Percentiles rank a stretch among this genome's conserved stretches.
Evolutionary conservation across 2,797 vertebrate species (phyloP).

Genomic region (Melanotaenia trifasciata): DNA sequence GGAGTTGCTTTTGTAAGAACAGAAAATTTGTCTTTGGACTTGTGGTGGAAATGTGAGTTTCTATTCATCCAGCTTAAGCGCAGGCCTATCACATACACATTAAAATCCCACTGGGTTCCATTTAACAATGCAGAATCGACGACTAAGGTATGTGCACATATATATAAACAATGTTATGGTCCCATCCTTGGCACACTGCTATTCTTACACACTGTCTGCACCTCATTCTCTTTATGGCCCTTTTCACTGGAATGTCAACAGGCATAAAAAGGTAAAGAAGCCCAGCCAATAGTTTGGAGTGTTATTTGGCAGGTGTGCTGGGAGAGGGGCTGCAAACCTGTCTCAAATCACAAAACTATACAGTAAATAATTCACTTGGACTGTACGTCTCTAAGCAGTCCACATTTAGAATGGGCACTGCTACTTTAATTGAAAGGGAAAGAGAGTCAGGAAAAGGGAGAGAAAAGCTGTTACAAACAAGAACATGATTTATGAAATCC

Average conservation of each 20-base stretch:
- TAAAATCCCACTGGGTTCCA: slow-evolving; percentile 57
- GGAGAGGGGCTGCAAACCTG: slow-evolving; percentile 54
- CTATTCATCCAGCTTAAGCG: slow-evolving; percentile 55
- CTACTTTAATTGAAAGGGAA: slow-evolving; percentile 78
- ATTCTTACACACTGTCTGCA: slow-evolving; percentile 42
- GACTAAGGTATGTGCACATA: slow-evolving; percentile 23
- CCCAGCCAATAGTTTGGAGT: slow-evolving; percentile 50
- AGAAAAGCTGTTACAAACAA: slow-evolving; percentile 85
- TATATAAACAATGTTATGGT: slow-evolving; percentile 50
- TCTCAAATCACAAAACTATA: slow-evolving; percentile 64
- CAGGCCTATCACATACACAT: slow-evolving; percentile 55
- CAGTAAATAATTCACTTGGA: slow-evolving; percentile 69
- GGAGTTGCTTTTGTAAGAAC: slow-evolving; percentile 38
- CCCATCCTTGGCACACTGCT: slow-evolving; percentile 32
- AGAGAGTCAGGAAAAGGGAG: slow-evolving; percentile 68
- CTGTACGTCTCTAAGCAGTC: slow-evolving; percentile 62
- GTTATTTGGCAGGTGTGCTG: slow-evolving; percentile 59
- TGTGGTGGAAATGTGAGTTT: slow-evolving; percentile 19
- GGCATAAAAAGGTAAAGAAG: slow-evolving; percentile 54
- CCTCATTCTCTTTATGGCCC: slow-evolving; percentile 59
- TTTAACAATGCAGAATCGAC: slow-evolving; percentile 59
- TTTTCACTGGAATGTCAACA: slow-evolving; percentile 74
- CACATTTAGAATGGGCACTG: slow-evolving; percentile 67
- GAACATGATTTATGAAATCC: slow-evolving; percentile 88
- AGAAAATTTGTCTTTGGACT: slow-evolving; percentile 19